Evolutionary conservation across 2,113 vertebrate genomes (phyloP).

Genomic region (Campylomormyrus tamandua): DNA sequence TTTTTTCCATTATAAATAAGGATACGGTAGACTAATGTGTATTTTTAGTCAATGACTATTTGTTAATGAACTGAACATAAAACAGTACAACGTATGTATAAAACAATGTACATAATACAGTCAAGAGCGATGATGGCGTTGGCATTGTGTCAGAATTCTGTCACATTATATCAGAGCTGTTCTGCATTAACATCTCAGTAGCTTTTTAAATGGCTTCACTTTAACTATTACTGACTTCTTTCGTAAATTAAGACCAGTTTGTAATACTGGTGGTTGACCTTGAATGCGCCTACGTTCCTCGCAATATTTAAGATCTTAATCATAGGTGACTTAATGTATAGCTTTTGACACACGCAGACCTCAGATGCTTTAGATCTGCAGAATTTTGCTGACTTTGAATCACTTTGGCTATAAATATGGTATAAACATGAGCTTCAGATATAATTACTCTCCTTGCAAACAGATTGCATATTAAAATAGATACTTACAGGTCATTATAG

Average conservation of each 20-base stretch:
- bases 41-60: not conserved
- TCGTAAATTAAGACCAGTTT: not conserved
- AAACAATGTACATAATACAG: not conserved
- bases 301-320: not conserved
- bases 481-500: not conserved
- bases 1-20: not conserved
- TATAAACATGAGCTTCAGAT: not conserved
- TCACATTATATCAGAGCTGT: not conserved
- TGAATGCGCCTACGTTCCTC: not conserved
- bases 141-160: not conserved
- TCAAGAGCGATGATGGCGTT: not conserved
- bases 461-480: not conserved
- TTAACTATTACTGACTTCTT: not conserved
- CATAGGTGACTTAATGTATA: not conserved
- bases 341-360: not conserved
- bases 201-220: not conserved
- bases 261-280: not conserved
- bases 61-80: not conserved
- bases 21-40: not conserved
- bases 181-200: not conserved
- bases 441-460: not conserved
- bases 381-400: not conserved
- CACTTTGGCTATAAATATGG: not conserved
- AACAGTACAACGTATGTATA: not conserved
- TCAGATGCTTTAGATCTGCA: not conserved